These are phyloP conservation scores for Rhea americana DNA, from an alignment of 2,113 vertebrate genomes.

Conservation along the genomic window DNA sequence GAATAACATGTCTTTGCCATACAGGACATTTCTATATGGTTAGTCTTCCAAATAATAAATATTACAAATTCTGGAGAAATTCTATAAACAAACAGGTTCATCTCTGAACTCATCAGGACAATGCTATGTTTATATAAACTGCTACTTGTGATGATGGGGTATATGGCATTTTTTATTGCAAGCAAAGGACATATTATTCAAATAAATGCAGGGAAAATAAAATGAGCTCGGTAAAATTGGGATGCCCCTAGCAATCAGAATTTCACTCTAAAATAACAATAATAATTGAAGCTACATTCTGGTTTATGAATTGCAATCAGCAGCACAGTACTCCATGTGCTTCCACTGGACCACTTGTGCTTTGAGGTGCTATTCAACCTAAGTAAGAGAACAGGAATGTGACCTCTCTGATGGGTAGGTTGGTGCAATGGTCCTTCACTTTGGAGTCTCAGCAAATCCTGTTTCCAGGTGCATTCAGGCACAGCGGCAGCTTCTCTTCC, in stretches of 20 bases:
- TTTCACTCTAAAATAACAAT: slow-evolving; percentile 28
- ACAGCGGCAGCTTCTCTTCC: accelerated
- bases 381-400: neutral
- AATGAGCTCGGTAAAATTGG: slow-evolving; percentile 23
- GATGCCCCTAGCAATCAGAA: slow-evolving; percentile 41
- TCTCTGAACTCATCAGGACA: slow-evolving; percentile 42
- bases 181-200: slow-evolving; percentile 45
- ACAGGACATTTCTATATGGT: neutral
- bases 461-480: neutral
- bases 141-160: neutral
- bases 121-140: slow-evolving; percentile 32
- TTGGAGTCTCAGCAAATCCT: neutral
- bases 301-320: neutral
- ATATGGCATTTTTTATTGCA: slow-evolving; percentile 23
- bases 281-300: neutral
- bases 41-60: slow-evolving; percentile 12
- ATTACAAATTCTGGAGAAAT: slow-evolving; percentile 7
- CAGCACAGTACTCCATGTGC: accelerated
- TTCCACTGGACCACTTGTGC: neutral
- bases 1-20: neutral
- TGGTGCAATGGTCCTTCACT: accelerated
- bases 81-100: neutral
- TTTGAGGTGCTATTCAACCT: neutral
- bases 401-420: neutral
- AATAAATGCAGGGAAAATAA: slow-evolving; percentile 33